Percentiles rank a stretch among this genome's conserved stretches.
Evolutionary conservation across 2,113 vertebrate genomes (phyloP).

Genomic region (Ictalurus punctatus): DNA sequence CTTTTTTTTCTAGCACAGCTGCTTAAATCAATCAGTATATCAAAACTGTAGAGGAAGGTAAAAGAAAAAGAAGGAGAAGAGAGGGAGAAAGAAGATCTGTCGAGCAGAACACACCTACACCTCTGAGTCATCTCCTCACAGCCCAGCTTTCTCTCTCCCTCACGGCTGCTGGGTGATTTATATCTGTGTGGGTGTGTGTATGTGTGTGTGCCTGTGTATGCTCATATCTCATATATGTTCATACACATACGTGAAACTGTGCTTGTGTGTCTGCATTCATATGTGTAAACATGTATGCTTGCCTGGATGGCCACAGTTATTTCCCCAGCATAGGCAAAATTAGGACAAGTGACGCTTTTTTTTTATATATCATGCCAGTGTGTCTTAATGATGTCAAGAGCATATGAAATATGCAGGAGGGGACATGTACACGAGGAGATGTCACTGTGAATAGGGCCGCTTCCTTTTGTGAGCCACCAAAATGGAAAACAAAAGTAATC

Average conservation of each 20-base stretch:
- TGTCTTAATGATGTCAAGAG: conserved; percentile 50
- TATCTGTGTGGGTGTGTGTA: conserved; percentile 32
- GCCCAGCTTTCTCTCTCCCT: conserved; percentile 44
- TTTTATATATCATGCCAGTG: not conserved
- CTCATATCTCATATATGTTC: conserved; percentile 19
- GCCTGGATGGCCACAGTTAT: conserved; percentile 2
- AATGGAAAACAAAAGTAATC: conserved; percentile 53
- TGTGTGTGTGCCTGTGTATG: conserved; percentile 18
- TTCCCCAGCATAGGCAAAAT: conserved; percentile 39
- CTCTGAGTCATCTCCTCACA: conserved; percentile 58
- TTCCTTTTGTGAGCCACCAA: conserved; percentile 39
- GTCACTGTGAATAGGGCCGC: conserved; percentile 26
- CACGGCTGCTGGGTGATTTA: conserved; percentile 39
- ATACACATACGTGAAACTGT: conserved; percentile 8
- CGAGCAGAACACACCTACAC: conserved; percentile 58
- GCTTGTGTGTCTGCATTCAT: not conserved
- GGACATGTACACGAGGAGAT: not conserved
- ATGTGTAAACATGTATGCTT: not conserved
- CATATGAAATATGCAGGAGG: conserved; percentile 51
- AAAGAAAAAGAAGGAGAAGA: conserved; percentile 34
- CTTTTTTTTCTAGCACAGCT: conserved; percentile 31
- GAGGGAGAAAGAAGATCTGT: conserved; percentile 42
- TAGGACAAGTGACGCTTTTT: conserved; percentile 40
- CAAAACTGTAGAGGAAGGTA: conserved; percentile 28
- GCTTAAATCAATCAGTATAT: conserved; percentile 49